Base-by-base conservation (phyloP, 2,888 invertebrate genomes). In the Ormia ochracea region DNA sequence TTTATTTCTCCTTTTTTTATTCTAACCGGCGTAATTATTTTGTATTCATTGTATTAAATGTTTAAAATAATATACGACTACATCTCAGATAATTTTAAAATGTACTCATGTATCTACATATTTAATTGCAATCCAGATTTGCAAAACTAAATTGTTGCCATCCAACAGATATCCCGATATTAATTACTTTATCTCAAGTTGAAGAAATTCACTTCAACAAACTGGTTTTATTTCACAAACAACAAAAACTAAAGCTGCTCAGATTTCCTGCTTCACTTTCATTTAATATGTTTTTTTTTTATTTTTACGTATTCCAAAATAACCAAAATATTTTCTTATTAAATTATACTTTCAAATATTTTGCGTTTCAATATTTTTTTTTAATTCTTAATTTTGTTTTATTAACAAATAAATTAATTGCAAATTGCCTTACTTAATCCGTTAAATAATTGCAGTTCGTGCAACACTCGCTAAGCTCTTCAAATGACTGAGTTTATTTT, bases 401-500 rank as follows among this genome's bases (percentile, higher is more conserved):
- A n/a, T 41, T 61, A 36, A 38, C 1, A 36, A 28, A 23, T 50
- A 38, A 43, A 28, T 36, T 5, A 28, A 33, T 4, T 19, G 26
- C 9, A 5, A 41, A 50, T 28, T 52, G 10, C 17, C 14, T 1
- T 23, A n/a, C 23, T 66, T 36, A 43, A 76, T 76, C 72, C 80
- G 80, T 59, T 43, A 36, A 56, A 38, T 56, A 33, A n/a, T 36
- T 73, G 68, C 72, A 73, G 58, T 43, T 31, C 76, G 58, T 73
- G 76, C 76, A 80, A 52, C 68, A 68, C 68, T 76, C 82, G 58
- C 81, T 58, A 81, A 81, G 77, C 72, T 81, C 78, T 77, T 79
- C 61, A 78, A 81, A 78, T 83, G 79, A 83, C 83, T 83, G 82
- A 83, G 80, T 65, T 73, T 50, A 61, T 56, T 52, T 63, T 26